Evolutionary conservation across 1,140 invertebrate genomes (phyloP).

Genomic region (Sitodiplosis mosellana): DNA sequence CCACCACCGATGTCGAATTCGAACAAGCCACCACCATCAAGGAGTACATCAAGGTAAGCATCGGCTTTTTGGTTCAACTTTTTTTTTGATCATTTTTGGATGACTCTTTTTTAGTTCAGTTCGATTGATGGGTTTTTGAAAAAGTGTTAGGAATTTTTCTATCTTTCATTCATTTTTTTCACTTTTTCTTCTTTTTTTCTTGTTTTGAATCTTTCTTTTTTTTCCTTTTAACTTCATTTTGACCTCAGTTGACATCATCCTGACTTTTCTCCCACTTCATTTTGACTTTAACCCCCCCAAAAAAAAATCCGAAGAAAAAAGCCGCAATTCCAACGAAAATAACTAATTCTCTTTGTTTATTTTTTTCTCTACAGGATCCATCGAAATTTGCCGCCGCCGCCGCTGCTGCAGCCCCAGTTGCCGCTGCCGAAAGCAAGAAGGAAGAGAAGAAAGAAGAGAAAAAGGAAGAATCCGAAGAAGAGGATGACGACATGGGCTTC

Average conservation of each 20-base stretch:
- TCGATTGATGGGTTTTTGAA: no score
- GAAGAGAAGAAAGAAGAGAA: conserved; percentile 53
- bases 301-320: no score
- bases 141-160: no score
- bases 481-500: conserved; percentile 95
- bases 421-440: conserved; percentile 34
- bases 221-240: no score
- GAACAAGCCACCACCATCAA: conserved; percentile 84
- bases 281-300: no score
- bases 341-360: no score
- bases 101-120: no score
- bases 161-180: no score
- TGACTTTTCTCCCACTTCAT: no score
- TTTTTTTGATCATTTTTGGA: background rate
- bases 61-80: background rate
- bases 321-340: conserved; percentile 13
- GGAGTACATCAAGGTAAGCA: conserved; percentile 51
- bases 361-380: conserved; percentile 41
- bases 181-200: no score
- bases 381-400: conserved; percentile 71
- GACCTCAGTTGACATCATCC: no score
- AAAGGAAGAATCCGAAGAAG: conserved; percentile 61
- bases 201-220: no score
- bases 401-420: conserved; percentile 36
- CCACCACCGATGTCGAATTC: conserved; percentile 88